Percentiles rank a stretch among this genome's conserved stretches.
Evolutionary conservation across 2,888 invertebrate species (phyloP).

Genomic region (Asteroscopus sphinx): DNA sequence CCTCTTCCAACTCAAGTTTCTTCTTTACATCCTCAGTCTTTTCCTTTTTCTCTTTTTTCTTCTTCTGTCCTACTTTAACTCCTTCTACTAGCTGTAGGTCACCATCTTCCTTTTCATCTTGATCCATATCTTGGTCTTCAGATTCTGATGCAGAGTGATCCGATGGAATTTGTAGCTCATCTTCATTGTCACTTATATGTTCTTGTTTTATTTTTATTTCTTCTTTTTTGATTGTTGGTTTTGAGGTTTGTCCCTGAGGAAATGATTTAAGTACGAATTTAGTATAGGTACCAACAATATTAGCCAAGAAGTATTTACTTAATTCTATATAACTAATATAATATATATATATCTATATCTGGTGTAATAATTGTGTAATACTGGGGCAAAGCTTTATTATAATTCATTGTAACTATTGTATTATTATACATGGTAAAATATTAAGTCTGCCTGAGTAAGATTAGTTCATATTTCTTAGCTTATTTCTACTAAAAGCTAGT

Average conservation of each 20-base stretch:
- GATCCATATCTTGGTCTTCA: slow-evolving; percentile 23
- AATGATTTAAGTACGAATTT: background rate
- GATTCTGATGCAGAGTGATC: slow-evolving; percentile 52
- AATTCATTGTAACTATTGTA: too few species aligned
- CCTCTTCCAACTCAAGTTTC: slow-evolving; percentile 83
- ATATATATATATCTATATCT: too few species aligned
- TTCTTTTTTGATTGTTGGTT: slow-evolving; percentile 58
- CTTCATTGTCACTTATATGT: slow-evolving; percentile 65
- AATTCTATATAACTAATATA: too few species aligned
- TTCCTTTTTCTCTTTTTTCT: slow-evolving; percentile 80
- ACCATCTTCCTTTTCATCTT: slow-evolving; percentile 53
- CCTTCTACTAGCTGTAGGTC: slow-evolving; percentile 82
- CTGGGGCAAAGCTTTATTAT: too few species aligned
- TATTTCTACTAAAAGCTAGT: too few species aligned
- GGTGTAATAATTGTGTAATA: too few species aligned
- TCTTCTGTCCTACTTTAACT: slow-evolving; percentile 79
- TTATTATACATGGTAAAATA: too few species aligned
- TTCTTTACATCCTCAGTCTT: slow-evolving; percentile 85
- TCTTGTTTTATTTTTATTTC: slow-evolving; percentile 66
- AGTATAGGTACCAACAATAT: too few species aligned
- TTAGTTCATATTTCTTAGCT: too few species aligned
- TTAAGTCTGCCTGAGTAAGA: too few species aligned
- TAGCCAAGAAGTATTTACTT: too few species aligned
- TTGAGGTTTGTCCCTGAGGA: slow-evolving; percentile 17
- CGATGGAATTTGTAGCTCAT: slow-evolving; percentile 54